Evolutionary conservation across 64 coral and sea anemone species (phyloP).

Genomic region (Hydrozoanthus tunicans): DNA sequence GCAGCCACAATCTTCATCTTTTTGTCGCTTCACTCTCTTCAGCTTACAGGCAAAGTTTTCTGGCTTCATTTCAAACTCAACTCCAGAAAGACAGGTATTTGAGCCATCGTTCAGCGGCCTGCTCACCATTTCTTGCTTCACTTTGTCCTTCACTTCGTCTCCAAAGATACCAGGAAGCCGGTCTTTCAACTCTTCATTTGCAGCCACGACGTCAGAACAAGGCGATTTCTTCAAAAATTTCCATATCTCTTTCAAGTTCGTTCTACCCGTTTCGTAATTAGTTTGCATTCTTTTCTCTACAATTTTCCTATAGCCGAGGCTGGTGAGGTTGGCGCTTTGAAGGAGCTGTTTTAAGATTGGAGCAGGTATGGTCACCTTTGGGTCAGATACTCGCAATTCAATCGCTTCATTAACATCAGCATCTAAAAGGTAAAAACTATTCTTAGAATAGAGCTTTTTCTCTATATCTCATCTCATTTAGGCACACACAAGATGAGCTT

Average conservation of each 20-base stretch:
- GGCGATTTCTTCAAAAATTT: neutral
- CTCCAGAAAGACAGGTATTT: neutral
- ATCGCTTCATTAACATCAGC: constrained; percentile 9
- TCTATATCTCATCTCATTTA: too few species aligned
- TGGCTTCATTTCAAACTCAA: neutral
- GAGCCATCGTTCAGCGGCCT: neutral
- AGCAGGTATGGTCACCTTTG: neutral
- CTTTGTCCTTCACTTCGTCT: neutral
- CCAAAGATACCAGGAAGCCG: neutral
- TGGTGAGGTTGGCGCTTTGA: neutral
- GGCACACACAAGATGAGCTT: too few species aligned
- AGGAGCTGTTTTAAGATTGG: neutral
- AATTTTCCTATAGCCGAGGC: constrained; percentile 11
- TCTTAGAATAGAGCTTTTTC: too few species aligned
- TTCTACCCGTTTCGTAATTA: neutral
- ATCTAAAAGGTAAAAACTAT: neutral
- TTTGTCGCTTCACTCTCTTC: neutral
- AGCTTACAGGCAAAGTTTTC: neutral
- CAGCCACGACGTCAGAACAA: neutral
- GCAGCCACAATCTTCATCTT: neutral
- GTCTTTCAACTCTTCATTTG: constrained; percentile 4
- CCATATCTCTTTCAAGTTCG: neutral
- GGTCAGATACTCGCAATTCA: neutral
- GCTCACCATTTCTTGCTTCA: constrained; percentile 9
- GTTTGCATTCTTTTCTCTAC: constrained; percentile 2